Percentiles rank a stretch among this genome's conserved stretches.
Evolutionary conservation across 2,888 invertebrate species (phyloP).

Genomic region (Criorhina ranunculi): DNA sequence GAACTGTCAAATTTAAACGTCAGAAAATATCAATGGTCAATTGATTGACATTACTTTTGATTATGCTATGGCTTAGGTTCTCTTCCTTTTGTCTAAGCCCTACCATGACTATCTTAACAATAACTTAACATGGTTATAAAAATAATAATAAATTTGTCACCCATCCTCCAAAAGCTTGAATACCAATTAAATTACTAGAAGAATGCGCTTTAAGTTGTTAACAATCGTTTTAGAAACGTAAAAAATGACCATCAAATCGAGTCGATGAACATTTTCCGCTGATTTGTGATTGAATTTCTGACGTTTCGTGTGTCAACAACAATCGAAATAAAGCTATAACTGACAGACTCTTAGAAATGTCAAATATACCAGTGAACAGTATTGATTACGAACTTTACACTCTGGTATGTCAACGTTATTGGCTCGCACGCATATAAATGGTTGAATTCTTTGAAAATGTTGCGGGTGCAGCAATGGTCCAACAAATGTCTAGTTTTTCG

Average conservation of each 20-base stretch:
- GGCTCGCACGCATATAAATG: background rate
- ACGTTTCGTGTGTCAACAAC: slow-evolving; percentile 33
- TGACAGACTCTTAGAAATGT: slow-evolving; percentile 13
- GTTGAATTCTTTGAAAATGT: slow-evolving; percentile 30
- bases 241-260: slow-evolving; percentile 42
- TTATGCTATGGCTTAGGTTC: too few relatives aligned
- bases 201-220: slow-evolving; percentile 37
- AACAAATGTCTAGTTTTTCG: too few relatives aligned
- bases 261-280: slow-evolving; percentile 31
- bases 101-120: too few relatives aligned
- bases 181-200: slow-evolving; percentile 18
- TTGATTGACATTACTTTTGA: too few relatives aligned
- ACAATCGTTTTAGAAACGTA: slow-evolving; percentile 23
- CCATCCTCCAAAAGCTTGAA: slow-evolving; percentile 12
- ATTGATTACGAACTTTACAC: slow-evolving; percentile 8
- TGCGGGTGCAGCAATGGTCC: slow-evolving; percentile 22
- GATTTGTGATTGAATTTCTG: slow-evolving; percentile 51
- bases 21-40: too few relatives aligned
- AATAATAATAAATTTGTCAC: too few relatives aligned
- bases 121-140: too few relatives aligned
- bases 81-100: too few relatives aligned
- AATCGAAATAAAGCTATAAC: background rate
- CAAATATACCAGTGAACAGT: slow-evolving; percentile 33
- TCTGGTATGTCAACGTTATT: slow-evolving; percentile 12
- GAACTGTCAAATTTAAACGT: too few relatives aligned